phyloP scores from a whole-genome alignment of 2,113 vertebrate genomes.

The Rattus norvegicus region DNA sequence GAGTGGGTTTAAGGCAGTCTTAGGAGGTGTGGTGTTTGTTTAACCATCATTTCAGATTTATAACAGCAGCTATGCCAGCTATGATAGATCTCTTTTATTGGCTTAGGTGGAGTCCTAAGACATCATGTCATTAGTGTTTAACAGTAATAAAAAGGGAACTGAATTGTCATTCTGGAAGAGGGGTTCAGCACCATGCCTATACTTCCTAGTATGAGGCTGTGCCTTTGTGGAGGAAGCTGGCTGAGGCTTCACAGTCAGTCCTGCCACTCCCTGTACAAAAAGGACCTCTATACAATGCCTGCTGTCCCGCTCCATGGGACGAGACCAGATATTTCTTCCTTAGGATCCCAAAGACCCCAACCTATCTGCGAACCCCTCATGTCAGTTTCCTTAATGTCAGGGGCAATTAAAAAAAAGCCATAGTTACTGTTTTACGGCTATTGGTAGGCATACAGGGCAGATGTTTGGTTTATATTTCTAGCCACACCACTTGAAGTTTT shows the following conservation, averaged over 20 bases:
- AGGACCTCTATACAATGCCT: background rate
- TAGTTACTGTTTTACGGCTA: background rate
- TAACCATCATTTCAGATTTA: constrained; percentile 16
- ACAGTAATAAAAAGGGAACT: background rate
- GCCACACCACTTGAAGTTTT: background rate
- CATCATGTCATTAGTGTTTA: background rate
- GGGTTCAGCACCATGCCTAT: background rate
- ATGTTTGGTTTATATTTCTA: constrained; percentile 13
- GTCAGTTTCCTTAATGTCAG: background rate
- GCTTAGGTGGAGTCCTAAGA: background rate
- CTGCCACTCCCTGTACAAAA: background rate
- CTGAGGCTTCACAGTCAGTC: background rate
- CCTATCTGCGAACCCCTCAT: background rate
- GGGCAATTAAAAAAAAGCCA: background rate
- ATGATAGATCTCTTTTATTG: background rate
- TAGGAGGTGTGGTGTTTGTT: background rate
- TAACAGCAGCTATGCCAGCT: background rate
- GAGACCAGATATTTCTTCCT: background rate
- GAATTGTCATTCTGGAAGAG: background rate
- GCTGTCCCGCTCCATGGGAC: background rate
- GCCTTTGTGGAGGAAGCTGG: background rate
- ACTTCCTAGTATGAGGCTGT: background rate
- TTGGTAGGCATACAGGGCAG: background rate
- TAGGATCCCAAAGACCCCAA: too few relatives aligned
- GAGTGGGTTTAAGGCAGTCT: background rate